These are phyloP conservation scores for Lepidonotus clava DNA, from an alignment of 2,888 invertebrate species.

Conservation along the genomic window DNA sequence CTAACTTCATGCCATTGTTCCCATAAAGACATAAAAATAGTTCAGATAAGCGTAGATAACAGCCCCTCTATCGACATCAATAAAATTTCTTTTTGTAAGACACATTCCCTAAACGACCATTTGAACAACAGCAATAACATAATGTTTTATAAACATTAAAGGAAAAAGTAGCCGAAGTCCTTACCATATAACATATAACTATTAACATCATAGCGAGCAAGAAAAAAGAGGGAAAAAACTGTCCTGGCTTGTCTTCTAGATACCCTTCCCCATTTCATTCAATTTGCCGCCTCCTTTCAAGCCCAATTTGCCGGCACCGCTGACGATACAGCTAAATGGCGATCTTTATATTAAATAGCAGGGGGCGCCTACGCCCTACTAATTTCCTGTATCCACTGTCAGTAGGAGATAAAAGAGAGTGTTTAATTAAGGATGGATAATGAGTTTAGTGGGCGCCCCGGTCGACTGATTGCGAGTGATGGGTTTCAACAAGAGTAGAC, in stretches of 20 bases:
- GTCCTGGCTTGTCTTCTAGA: background rate
- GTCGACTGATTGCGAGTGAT: background rate
- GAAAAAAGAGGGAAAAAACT: conserved; percentile 4
- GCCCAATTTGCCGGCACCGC: background rate
- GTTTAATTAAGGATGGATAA: conserved; percentile 28
- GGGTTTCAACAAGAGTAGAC: background rate
- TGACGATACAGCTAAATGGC: background rate
- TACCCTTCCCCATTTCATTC: background rate
- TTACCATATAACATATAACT: too few species aligned
- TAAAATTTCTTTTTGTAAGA: too few species aligned
- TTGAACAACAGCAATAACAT: too few species aligned
- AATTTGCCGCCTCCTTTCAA: conserved; percentile 31
- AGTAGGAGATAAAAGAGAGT: conserved; percentile 1
- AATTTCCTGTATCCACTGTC: conserved; percentile 19
- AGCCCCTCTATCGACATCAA: too few species aligned
- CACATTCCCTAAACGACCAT: too few species aligned
- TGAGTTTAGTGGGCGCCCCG: background rate
- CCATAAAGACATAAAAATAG: too few species aligned
- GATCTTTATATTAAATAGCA: conserved; percentile 24
- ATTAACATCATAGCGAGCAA: too few species aligned
- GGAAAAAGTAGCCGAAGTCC: too few species aligned
- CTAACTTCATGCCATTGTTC: too few species aligned
- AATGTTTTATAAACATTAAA: too few species aligned
- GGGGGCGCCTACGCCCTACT: background rate
- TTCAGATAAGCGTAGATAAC: too few species aligned